A percentile compares a stretch with the other conserved stretches of the same genome.
Evolutionary conservation across 2,888 invertebrate species (phyloP).

Genomic region (Oscheius sp.): DNA sequence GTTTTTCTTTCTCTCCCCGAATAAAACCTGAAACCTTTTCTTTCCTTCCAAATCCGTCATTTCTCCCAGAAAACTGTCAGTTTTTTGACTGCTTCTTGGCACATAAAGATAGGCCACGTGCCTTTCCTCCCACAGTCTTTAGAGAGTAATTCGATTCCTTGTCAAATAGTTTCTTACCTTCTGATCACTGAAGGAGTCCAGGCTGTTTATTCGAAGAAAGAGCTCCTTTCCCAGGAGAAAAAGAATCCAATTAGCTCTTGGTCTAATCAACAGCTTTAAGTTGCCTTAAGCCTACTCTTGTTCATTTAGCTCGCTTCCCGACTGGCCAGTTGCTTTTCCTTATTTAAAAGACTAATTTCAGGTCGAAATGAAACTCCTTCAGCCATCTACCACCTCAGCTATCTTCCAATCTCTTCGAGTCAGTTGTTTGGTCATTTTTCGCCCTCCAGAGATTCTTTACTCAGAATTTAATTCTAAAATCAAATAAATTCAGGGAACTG

Average conservation of each 20-base stretch:
- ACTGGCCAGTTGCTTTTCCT: no score
- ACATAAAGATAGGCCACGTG: no score
- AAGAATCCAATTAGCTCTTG: neutral
- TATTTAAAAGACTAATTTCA: neutral
- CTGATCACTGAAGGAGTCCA: no score
- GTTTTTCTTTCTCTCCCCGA: no score
- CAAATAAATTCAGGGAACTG: constrained; percentile 10
- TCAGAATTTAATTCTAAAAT: neutral
- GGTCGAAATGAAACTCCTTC: constrained; percentile 8
- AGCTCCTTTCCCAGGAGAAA: neutral
- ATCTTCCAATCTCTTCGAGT: constrained; percentile 1
- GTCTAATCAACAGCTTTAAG: neutral
- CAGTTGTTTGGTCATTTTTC: neutral
- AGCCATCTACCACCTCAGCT: neutral
- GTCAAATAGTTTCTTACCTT: no score
- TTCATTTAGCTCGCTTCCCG: neutral
- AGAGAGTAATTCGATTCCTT: no score
- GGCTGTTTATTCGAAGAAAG: no score
- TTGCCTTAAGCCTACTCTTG: neutral
- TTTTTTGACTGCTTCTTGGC: no score
- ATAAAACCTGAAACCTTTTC: no score
- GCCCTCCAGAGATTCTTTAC: neutral
- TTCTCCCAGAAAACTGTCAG: no score
- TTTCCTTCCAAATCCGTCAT: no score
- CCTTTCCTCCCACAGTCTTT: no score